Evolutionary conservation across 2,797 vertebrate species (phyloP).

Genomic region (Podarcis lilfordi): DNA sequence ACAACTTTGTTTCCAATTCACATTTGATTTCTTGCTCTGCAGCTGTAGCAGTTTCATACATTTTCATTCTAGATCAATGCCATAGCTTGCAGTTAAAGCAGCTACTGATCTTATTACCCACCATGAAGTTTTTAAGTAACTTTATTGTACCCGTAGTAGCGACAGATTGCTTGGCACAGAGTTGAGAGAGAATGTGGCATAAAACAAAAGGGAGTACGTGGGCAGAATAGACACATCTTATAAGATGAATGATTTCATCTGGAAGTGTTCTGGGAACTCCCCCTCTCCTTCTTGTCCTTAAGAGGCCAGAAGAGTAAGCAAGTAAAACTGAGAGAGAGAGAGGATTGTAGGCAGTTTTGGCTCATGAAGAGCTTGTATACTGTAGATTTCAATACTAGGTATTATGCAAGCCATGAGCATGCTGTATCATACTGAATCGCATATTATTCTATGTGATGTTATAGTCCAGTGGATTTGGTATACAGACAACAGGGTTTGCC

Average conservation of each 20-base stretch:
- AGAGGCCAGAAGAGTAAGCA: constrained; percentile 4
- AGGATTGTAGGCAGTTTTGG: not conserved
- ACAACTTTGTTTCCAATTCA: not conserved
- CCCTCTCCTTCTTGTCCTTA: constrained; percentile 5
- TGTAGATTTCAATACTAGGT: too few relatives aligned
- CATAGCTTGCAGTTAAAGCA: not conserved
- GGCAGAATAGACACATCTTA: constrained; percentile 39
- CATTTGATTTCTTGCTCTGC: not conserved
- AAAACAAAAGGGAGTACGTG: constrained; percentile 24
- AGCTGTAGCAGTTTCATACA: not conserved
- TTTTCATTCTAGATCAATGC: constrained; percentile 17
- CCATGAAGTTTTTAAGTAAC: constrained; percentile 41
- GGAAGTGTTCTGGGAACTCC: constrained; percentile 34
- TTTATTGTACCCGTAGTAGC: constrained; percentile 42
- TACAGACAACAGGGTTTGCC: too few relatives aligned
- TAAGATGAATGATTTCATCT: constrained; percentile 42
- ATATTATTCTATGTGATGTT: too few relatives aligned
- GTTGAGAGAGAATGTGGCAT: not conserved
- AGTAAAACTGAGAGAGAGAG: constrained; percentile 23
- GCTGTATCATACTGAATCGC: too few relatives aligned
- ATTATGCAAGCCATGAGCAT: too few relatives aligned
- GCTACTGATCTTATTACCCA: not conserved
- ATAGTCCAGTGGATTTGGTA: too few relatives aligned
- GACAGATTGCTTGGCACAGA: constrained; percentile 26
- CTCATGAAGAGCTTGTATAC: too few relatives aligned